phyloP scores from a whole-genome alignment of 1,140 invertebrate genomes.

The Mylabris phalerata region DNA sequence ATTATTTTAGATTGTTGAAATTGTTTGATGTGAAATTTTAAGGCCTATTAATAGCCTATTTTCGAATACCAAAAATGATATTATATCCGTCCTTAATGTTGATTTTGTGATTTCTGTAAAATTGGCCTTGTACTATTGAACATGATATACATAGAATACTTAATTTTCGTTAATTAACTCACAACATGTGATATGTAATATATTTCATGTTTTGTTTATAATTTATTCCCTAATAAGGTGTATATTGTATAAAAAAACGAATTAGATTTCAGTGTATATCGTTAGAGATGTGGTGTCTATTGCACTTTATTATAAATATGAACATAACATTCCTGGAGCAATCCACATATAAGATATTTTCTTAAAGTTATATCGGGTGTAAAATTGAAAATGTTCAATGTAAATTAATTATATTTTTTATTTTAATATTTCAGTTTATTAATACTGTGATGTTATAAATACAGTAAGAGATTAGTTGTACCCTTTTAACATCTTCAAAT shows the following conservation, averaged over 20 bases:
- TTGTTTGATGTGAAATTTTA: neutral
- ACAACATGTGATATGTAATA: constrained; percentile 20
- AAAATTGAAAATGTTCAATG: constrained; percentile 9
- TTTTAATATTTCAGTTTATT: constrained; percentile 15
- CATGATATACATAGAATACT: constrained; percentile 12
- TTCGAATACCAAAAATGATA: neutral
- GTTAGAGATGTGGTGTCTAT: constrained; percentile 13
- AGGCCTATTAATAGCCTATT: constrained; percentile 13
- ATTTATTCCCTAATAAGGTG: constrained; percentile 15
- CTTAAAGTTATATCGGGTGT: constrained; percentile 10
- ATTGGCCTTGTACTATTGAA: constrained; percentile 18
- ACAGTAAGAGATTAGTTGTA: constrained; percentile 16
- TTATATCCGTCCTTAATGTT: constrained; percentile 17
- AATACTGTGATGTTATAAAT: constrained; percentile 17
- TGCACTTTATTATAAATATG: constrained; percentile 15
- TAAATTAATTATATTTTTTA: constrained; percentile 10
- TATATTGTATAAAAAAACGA: constrained; percentile 16
- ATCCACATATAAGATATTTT: constrained; percentile 5
- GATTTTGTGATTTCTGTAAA: constrained; percentile 13
- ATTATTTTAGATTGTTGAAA: neutral
- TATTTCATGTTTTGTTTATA: constrained; percentile 15
- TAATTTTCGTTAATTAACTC: constrained; percentile 11
- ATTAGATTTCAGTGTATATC: constrained; percentile 16
- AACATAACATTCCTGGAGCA: constrained; percentile 5
- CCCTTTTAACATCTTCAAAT: constrained; percentile 6